Conservation (phyloP, 2,888 invertebrate species). For the Lissonota sp. region DNA sequence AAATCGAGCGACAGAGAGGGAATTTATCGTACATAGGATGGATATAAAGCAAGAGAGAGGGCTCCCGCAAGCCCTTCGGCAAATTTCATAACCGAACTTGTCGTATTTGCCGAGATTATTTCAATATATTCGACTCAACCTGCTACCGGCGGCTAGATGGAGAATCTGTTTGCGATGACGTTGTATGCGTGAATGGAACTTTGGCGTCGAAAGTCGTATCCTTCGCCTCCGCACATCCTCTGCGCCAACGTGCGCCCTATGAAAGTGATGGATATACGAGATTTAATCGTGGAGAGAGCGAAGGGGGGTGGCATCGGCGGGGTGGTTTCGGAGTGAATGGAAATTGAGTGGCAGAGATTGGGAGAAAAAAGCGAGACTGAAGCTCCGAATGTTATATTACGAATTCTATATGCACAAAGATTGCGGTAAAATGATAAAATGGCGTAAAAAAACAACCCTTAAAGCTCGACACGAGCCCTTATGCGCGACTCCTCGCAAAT, state of each 20-base stretch:
- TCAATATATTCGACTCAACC: slow-evolving; percentile 84
- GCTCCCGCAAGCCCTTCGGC: slow-evolving; percentile 83
- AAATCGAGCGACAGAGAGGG: slow-evolving; percentile 35
- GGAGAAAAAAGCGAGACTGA: background rate
- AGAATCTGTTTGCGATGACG: slow-evolving; percentile 82
- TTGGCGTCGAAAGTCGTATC: slow-evolving; percentile 70
- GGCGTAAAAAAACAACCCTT: too few relatives aligned
- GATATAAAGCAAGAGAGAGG: slow-evolving; percentile 68
- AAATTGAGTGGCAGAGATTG: slow-evolving; percentile 53
- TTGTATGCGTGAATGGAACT: slow-evolving; percentile 83
- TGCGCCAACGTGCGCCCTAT: slow-evolving; percentile 44
- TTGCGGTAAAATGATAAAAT: too few relatives aligned
- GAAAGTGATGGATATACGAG: slow-evolving; percentile 42
- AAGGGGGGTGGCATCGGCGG: slow-evolving; percentile 60
- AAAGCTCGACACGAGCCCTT: too few relatives aligned
- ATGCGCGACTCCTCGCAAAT: too few relatives aligned
- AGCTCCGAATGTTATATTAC: slow-evolving; percentile 10
- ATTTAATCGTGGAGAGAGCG: slow-evolving; percentile 5
- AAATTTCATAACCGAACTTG: slow-evolving; percentile 84
- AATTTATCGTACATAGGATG: slow-evolving; percentile 34
- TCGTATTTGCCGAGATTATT: slow-evolving; percentile 84
- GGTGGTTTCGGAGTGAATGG: slow-evolving; percentile 13
- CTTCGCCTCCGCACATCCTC: background rate
- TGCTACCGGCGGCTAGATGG: slow-evolving; percentile 63
- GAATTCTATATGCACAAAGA: background rate